phyloP scores from a whole-genome alignment of 2,888 invertebrate genomes.

The Zaprionus obscuricornis region DNA sequence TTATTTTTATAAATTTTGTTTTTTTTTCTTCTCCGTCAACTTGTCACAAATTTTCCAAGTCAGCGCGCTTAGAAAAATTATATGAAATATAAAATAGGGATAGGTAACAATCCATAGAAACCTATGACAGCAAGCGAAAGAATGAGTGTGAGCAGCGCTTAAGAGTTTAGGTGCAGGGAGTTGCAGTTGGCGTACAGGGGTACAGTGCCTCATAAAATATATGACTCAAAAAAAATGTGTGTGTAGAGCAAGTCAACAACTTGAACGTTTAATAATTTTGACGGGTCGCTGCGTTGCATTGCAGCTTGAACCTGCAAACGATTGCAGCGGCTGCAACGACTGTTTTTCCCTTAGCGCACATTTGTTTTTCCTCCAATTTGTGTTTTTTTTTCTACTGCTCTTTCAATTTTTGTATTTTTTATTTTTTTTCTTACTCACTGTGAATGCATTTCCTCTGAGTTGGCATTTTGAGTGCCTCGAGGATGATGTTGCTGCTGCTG shows the following conservation, averaged over 20 bases:
- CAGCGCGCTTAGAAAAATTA: conserved; percentile 56
- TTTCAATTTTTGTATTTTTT: not conserved
- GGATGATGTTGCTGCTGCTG: not conserved
- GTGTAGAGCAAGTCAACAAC: conserved; percentile 22
- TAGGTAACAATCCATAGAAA: not conserved
- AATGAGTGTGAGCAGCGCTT: not conserved
- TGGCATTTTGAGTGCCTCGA: conserved; percentile 35
- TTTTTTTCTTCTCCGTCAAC: conserved; percentile 35
- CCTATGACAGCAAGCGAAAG: not conserved
- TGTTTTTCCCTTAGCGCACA: not conserved
- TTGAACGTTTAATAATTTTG: conserved; percentile 30
- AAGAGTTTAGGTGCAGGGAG: not conserved
- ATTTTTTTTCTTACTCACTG: not conserved
- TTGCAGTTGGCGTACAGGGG: not conserved
- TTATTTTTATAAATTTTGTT: not conserved
- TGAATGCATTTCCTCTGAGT: conserved; percentile 63
- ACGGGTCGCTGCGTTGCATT: conserved; percentile 27
- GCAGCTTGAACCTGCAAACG: conserved; percentile 19
- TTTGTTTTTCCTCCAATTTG: conserved; percentile 10
- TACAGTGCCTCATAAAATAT: conserved; percentile 24
- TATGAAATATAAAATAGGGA: conserved; percentile 20
- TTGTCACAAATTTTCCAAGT: conserved; percentile 69
- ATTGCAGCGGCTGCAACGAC: conserved; percentile 17
- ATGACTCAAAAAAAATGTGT: conserved; percentile 33
- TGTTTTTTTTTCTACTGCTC: conserved; percentile 3